Evolutionary conservation across 2,888 invertebrate species (phyloP), one percentile per base, ranked within the genome.

Genomic region (Dryobotodes eremita): DNA sequence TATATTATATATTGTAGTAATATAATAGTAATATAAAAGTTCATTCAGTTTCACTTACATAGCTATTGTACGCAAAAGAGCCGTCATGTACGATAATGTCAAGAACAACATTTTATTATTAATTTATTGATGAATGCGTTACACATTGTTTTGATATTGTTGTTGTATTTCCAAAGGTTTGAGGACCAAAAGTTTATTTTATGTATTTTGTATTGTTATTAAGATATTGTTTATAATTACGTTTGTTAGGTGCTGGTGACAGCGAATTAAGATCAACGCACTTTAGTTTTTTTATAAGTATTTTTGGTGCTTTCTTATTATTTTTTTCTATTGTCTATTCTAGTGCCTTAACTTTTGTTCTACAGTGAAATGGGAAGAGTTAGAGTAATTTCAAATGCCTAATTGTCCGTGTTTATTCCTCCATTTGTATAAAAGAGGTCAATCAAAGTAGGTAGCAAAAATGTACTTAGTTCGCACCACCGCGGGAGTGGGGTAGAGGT

Each of bases 341-440:
- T 85, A 89, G 93, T 93, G 93, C 93, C 93, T 93, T 93, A 92
- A 81, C 83, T 78, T 89, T 85, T 83, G 74, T 85, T 87, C 65
- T 77, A 83, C 82, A 85, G 76, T 86, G 70, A 59, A 70, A 55
- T 84, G 62, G 64, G 8, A n/a, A 53, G 36, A 50, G 46, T 77
- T 64, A 64, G 68, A 50, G 55, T 50, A n/a, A 17, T 59, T 64
- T 61, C 15, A 13, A 46, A 72, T 62, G 70, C 57, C 59, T 72
- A 57, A 48, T 65, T 31, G 61, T 78, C 1, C 26, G 23, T 53
- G 26, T 55, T 23, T n/a, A 57, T 23, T 65, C 17, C 71, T 50
- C 7, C 20, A 71, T 48, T 73, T 4, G n/a, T 61, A 8, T 26
- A 17, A 0, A 57, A 74, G 3, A 31, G 23, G 23, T 74, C 36